Evolutionary conservation across 2,888 invertebrate genomes (phyloP), one percentile per base, ranked within the genome.

Genomic region (Leucoma salicis): DNA sequence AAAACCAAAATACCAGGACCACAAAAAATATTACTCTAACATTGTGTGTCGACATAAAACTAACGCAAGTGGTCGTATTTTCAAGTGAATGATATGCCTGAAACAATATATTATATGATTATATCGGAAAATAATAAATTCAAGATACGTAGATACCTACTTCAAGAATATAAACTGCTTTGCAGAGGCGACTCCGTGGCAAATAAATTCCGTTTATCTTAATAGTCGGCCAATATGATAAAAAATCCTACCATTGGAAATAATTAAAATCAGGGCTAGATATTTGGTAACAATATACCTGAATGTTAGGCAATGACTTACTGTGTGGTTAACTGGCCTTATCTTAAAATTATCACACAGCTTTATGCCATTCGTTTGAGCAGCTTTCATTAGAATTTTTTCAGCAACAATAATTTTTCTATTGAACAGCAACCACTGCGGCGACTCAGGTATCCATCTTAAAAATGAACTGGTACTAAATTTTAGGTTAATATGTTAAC

Each of bases 401-500:
- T 89, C 89, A 10, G 89, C 86, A 38, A 54, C 35, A 2, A 41
- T 14, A 46, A 83, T 79, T 62, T 77, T 80, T 43, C 80, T 75
- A 38, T 81, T 85, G 45, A 63, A 78, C 14, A 89, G 45, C 31
- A 87, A 61, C 89, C 87, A 89, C 34, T 83, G 86, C 1, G 89
- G 88, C n/a, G 87, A 87, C 63, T 89, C 86, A 8, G 86, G 82
- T 37, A 66, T 62, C 82, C 82, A 84, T 49, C 88, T 86, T 48
- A 32, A 63, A 68, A 13, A 29, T n/a, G n/a, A n/a, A n/a, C n/a
- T n/a, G n/a, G n/a, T n/a, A n/a, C n/a, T n/a, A n/a, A n/a, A n/a
- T n/a, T n/a, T n/a, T n/a, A n/a, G n/a, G n/a, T n/a, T n/a, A n/a
- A n/a, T n/a, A n/a, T n/a, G n/a, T n/a, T n/a, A n/a, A n/a, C n/a